Percentiles rank a stretch among this genome's conserved stretches.
These are phyloP conservation scores for Gasteruption jaculator DNA, from an alignment of 2,888 invertebrate species.

Conservation along the genomic window DNA sequence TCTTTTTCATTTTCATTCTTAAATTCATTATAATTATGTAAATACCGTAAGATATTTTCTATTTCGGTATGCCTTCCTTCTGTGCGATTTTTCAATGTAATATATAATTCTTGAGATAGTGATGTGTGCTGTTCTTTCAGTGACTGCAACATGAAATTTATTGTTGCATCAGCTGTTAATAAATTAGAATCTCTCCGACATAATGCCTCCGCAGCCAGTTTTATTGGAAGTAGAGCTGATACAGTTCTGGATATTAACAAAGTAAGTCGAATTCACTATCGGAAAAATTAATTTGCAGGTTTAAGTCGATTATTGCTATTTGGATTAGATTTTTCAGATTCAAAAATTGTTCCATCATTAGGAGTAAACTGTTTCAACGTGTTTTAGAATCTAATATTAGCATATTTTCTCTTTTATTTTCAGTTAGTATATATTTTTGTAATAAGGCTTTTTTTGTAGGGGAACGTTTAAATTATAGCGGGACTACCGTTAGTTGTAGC, in stretches of 20 bases:
- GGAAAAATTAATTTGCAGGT: slow-evolving; percentile 10
- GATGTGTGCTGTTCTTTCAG: slow-evolving; percentile 25
- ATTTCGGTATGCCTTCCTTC: slow-evolving; percentile 11
- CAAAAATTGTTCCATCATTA: slow-evolving; percentile 22
- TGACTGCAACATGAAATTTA: slow-evolving; percentile 46
- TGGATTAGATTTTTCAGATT: slow-evolving; percentile 21
- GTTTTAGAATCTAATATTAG: slow-evolving; percentile 24
- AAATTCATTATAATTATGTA: slow-evolving; percentile 8
- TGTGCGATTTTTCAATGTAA: slow-evolving; percentile 11
- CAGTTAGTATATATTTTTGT: too few species aligned
- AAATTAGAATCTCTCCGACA: slow-evolving; percentile 23
- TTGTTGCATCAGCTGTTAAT: slow-evolving; percentile 18
- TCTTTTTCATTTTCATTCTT: too few species aligned
- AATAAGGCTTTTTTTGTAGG: too few species aligned
- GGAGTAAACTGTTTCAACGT: slow-evolving; percentile 24
- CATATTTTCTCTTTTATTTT: slow-evolving; percentile 21
- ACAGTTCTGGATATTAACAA: slow-evolving; percentile 13
- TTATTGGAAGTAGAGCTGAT: slow-evolving; percentile 20
- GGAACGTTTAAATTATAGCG: too few species aligned
- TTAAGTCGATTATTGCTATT: slow-evolving; percentile 25
- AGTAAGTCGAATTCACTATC: slow-evolving; percentile 20
- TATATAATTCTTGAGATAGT: slow-evolving; percentile 4
- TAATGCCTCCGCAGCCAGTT: slow-evolving; percentile 25
- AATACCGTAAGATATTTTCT: slow-evolving; percentile 11
- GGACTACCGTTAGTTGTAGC: too few species aligned